phyloP scores from a whole-genome alignment of 2,888 invertebrate genomes.

The Melinaea menophilus region DNA sequence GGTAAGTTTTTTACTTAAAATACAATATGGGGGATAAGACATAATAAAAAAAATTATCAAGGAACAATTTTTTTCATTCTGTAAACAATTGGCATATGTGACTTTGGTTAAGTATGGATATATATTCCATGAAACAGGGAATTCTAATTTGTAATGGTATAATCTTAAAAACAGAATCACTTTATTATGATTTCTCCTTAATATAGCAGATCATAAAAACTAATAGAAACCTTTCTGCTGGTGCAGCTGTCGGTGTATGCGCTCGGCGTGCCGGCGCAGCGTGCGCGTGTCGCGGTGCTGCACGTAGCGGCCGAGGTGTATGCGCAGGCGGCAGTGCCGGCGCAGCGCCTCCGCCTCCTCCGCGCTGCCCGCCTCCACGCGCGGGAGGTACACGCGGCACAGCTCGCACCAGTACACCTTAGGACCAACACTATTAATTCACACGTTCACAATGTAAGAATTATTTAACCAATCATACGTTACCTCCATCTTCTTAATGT shows the following conservation, averaged over 20 bases:
- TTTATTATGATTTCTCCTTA: too few species aligned
- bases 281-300: conserved; percentile 87
- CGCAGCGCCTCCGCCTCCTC: conserved; percentile 80
- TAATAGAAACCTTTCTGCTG: conserved; percentile 57
- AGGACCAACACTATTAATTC: neutral
- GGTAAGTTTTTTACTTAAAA: too few species aligned
- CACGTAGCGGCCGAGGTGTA: conserved; percentile 87
- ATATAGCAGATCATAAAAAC: too few species aligned
- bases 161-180: too few species aligned
- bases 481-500: conserved; percentile 87
- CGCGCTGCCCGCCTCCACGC: conserved; percentile 64
- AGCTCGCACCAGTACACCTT: conserved; percentile 85
- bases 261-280: conserved; percentile 83
- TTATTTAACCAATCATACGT: neutral
- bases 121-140: too few species aligned
- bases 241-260: conserved; percentile 80
- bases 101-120: too few species aligned
- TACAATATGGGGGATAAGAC: too few species aligned
- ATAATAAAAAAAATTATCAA: too few species aligned
- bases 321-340: conserved; percentile 85
- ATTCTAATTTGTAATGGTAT: too few species aligned
- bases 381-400: conserved; percentile 85
- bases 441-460: neutral
- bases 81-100: too few species aligned
- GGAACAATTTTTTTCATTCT: too few species aligned